Percentiles rank a stretch among this genome's conserved stretches.
Conservation (phyloP, 2,113 vertebrate genomes). For the Rutilus rutilus region DNA sequence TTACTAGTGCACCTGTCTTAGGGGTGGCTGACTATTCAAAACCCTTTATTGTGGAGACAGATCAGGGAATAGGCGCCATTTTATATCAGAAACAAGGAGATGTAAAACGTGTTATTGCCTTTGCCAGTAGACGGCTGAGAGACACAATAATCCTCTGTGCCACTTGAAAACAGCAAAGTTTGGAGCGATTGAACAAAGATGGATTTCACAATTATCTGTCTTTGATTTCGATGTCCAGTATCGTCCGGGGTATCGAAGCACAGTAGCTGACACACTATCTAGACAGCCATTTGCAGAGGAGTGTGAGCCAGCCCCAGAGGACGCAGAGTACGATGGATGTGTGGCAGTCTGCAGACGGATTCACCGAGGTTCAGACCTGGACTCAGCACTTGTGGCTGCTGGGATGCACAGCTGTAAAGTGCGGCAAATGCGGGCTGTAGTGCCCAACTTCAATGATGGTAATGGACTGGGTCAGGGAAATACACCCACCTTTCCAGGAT, state of each 20-base stretch:
- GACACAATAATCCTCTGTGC: no score
- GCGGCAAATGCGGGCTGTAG: not conserved
- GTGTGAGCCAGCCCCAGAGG: not conserved
- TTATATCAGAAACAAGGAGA: no score
- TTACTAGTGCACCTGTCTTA: no score
- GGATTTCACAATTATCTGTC: not conserved
- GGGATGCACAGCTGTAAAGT: not conserved
- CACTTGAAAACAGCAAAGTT: not conserved
- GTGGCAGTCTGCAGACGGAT: not conserved
- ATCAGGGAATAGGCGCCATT: no score
- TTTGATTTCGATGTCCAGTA: slow-evolving; percentile 22
- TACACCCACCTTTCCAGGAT: not conserved
- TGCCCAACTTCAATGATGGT: not conserved
- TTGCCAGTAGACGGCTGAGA: no score
- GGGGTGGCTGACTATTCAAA: no score
- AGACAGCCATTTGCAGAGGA: slow-evolving; percentile 18
- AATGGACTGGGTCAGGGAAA: not conserved
- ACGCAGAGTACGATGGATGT: not conserved
- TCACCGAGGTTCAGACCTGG: not conserved
- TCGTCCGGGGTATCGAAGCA: not conserved
- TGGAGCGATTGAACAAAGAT: not conserved
- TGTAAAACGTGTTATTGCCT: no score
- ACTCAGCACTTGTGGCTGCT: not conserved
- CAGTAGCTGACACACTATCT: not conserved
- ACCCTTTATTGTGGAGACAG: no score